phyloP scores from a whole-genome alignment of 2,888 invertebrate species.

The Chrysolina americana region DNA sequence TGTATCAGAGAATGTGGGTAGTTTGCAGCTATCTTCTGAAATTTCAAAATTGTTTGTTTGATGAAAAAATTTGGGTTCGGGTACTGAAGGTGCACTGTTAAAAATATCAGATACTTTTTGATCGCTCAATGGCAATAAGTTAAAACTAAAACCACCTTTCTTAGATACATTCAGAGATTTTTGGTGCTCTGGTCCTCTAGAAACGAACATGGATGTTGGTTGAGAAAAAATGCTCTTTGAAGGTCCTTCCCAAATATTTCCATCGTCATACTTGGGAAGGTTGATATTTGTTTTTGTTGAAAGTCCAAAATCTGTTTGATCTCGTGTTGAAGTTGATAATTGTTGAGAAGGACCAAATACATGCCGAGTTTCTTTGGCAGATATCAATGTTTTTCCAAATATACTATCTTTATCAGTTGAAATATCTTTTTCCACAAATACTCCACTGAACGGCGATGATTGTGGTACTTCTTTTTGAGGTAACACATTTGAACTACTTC shows the following conservation, averaged over 20 bases:
- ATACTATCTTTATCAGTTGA: not conserved
- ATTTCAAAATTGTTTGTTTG: not conserved
- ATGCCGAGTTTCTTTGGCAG: not conserved
- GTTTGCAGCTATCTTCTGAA: not conserved
- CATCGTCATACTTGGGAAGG: not conserved
- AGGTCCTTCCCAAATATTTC: slow-evolving; percentile 6
- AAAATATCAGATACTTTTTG: slow-evolving; percentile 24
- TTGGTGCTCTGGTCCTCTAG: slow-evolving; percentile 14
- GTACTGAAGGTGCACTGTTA: not conserved
- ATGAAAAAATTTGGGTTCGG: not conserved
- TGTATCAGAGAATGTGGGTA: not conserved
- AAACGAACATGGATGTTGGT: slow-evolving; percentile 29
- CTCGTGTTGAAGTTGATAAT: not conserved
- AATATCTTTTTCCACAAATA: not conserved
- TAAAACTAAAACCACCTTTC: slow-evolving; percentile 53
- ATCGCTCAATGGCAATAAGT: slow-evolving; percentile 37
- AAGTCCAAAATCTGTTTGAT: slow-evolving; percentile 1
- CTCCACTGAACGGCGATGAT: not conserved
- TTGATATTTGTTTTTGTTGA: slow-evolving; percentile 3
- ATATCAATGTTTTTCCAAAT: not conserved
- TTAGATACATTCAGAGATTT: slow-evolving; percentile 28
- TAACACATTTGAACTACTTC: not conserved
- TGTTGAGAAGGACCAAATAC: slow-evolving; percentile 9
- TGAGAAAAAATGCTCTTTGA: slow-evolving; percentile 5
- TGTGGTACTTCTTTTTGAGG: not conserved